These are phyloP conservation scores for Drosophila histrio DNA, from an alignment of 2,888 invertebrate species.

Conservation along the genomic window DNA sequence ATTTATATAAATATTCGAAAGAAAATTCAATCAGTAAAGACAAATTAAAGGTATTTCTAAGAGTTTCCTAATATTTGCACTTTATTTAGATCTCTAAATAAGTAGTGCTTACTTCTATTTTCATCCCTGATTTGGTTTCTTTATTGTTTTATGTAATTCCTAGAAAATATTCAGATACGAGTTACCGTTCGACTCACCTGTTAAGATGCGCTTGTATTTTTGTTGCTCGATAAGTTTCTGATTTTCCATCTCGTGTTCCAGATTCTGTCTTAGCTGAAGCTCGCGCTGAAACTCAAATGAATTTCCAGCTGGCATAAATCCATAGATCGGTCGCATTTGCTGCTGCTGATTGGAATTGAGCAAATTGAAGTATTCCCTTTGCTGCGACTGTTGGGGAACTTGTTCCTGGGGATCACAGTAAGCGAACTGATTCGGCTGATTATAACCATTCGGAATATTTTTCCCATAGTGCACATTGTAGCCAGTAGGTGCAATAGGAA, in stretches of 20 bases:
- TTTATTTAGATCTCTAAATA: too few species aligned
- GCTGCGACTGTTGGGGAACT: neutral
- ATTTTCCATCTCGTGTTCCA: slow-evolving; percentile 15
- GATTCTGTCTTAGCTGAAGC: slow-evolving; percentile 1
- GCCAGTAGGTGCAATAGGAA: neutral
- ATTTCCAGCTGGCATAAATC: slow-evolving; percentile 8
- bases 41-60: too few species aligned
- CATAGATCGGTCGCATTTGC: neutral
- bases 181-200: slow-evolving; percentile 17
- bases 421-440: neutral
- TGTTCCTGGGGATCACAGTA: neutral
- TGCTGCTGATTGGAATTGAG: neutral
- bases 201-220: slow-evolving; percentile 13
- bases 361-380: neutral
- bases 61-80: too few species aligned
- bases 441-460: neutral
- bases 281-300: slow-evolving; percentile 20
- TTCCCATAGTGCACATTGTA: neutral
- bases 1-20: too few species aligned
- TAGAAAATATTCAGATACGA: neutral
- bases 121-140: neutral
- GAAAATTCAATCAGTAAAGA: too few species aligned
- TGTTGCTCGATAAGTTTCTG: slow-evolving; percentile 22
- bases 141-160: neutral
- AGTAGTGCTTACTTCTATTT: too few species aligned